Percentiles rank a stretch among this genome's conserved stretches.
These are phyloP conservation scores for Noctua janthina DNA, from an alignment of 2,888 invertebrate genomes.

Conservation along the genomic window DNA sequence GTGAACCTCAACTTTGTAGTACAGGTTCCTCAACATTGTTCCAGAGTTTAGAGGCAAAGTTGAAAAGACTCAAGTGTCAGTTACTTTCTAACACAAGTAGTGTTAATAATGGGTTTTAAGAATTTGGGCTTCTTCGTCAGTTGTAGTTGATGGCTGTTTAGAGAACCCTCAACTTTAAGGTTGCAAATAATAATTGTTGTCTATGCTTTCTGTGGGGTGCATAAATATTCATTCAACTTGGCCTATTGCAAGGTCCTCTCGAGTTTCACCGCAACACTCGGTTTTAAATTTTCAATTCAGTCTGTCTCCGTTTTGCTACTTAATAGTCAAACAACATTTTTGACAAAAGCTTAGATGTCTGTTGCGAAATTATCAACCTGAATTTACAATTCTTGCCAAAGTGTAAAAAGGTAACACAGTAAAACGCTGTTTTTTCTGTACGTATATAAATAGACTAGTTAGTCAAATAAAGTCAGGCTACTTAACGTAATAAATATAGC, in stretches of 20 bases:
- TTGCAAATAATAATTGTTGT: slow-evolving; percentile 3
- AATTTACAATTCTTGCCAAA: background rate
- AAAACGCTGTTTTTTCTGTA: background rate
- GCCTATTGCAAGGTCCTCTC: background rate
- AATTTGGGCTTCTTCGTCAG: background rate
- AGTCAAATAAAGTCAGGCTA: slow-evolving; percentile 5
- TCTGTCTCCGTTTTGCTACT: background rate
- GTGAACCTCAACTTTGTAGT: background rate
- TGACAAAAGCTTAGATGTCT: background rate
- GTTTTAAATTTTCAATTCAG: background rate
- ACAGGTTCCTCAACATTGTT: background rate
- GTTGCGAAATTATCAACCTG: background rate
- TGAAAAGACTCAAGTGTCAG: background rate
- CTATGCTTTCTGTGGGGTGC: background rate
- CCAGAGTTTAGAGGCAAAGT: background rate
- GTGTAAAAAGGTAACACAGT: background rate
- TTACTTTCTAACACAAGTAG: background rate
- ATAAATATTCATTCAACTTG: slow-evolving; percentile 25
- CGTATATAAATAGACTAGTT: background rate
- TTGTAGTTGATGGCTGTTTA: background rate
- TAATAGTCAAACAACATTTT: background rate
- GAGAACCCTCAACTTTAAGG: background rate
- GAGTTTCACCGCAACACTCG: background rate
- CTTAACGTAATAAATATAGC: slow-evolving; percentile 7
- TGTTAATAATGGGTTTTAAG: background rate